Conservation (phyloP, 2,888 invertebrate genomes). For the Papilio gigon region DNA sequence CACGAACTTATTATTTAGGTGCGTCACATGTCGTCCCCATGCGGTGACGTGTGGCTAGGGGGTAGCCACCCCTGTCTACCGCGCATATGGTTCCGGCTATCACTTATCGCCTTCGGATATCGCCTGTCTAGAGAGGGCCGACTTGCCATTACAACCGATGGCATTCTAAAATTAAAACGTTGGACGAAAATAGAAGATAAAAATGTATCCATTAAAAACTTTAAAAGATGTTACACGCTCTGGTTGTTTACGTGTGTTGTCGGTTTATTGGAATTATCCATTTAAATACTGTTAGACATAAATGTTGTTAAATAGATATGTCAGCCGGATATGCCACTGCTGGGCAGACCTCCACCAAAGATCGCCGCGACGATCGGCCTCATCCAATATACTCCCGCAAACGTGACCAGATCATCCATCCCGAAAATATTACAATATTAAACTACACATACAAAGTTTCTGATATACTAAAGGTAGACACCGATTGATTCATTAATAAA, state of each 20-base stretch:
- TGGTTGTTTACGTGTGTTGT: neutral
- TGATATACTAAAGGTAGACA: neutral
- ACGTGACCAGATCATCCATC: too few species aligned
- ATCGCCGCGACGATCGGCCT: too few species aligned
- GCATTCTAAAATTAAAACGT: conserved; percentile 54
- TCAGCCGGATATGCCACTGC: too few species aligned
- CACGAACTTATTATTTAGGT: conserved; percentile 13
- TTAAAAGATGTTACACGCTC: conserved; percentile 19
- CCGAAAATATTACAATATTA: neutral
- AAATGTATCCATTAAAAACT: too few species aligned
- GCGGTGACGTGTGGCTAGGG: conserved; percentile 34
- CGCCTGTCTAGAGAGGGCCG: conserved; percentile 69
- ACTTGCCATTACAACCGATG: conserved; percentile 55
- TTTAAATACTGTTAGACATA: too few species aligned
- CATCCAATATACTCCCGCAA: too few species aligned
- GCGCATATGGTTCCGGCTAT: conserved; percentile 67
- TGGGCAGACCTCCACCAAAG: too few species aligned
- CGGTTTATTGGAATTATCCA: neutral
- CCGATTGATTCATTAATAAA: neutral
- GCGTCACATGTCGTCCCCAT: conserved; percentile 36
- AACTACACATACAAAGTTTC: neutral
- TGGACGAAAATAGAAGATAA: conserved; percentile 36
- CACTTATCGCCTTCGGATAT: conserved; percentile 71
- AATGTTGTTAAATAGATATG: too few species aligned
- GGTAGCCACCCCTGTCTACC: conserved; percentile 48